Evolutionary conservation across 2,888 invertebrate species (phyloP).

Genomic region (Sepiola atlantica): DNA sequence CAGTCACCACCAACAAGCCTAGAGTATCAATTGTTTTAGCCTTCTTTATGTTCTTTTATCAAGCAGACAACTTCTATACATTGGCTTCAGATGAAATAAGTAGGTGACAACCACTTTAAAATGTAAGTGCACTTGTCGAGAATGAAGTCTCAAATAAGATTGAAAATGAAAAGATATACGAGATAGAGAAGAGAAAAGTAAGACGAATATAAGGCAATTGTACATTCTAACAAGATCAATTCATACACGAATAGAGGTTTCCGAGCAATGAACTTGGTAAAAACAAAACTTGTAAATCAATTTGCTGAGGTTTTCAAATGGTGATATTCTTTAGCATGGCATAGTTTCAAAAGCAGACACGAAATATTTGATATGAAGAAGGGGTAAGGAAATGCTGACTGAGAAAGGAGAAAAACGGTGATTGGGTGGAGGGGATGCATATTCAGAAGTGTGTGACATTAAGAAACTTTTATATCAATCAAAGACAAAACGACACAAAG

Average conservation of each 20-base stretch:
- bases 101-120: constrained; percentile 6
- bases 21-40: not conserved
- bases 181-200: not conserved
- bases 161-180: not conserved
- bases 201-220: not conserved
- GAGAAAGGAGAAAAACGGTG: not conserved
- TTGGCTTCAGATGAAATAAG: not conserved
- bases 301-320: not conserved
- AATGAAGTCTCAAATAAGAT: not conserved
- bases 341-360: not conserved
- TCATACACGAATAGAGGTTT: not conserved
- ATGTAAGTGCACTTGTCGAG: not conserved
- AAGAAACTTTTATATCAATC: not conserved
- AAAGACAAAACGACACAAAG: not conserved
- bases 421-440: not conserved
- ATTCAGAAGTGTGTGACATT: not conserved
- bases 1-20: not conserved
- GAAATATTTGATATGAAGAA: not conserved
- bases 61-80: not conserved
- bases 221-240: not conserved
- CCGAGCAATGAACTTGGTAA: not conserved
- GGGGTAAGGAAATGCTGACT: not conserved
- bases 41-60: too few species aligned
- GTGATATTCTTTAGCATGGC: not conserved
- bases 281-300: not conserved